Evolutionary conservation across 2,888 invertebrate genomes (phyloP).

Genomic region (Caenorhabditis sinica): DNA sequence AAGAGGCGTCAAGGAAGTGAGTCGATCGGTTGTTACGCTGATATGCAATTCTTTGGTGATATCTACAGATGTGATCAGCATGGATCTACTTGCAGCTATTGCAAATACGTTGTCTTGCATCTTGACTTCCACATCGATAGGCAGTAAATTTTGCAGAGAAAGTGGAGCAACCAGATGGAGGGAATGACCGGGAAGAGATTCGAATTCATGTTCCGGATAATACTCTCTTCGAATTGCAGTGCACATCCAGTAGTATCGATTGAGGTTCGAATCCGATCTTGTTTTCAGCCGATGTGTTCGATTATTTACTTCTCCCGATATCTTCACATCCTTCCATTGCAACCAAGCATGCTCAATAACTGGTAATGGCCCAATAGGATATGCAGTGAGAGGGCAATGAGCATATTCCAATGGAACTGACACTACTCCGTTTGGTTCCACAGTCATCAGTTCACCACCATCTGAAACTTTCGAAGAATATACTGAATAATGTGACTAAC

Average conservation of each 20-base stretch:
- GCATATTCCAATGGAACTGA: slow-evolving; percentile 63
- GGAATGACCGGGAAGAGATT: slow-evolving; percentile 90
- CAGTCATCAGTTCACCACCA: slow-evolving; percentile 56
- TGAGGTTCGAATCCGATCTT: slow-evolving; percentile 49
- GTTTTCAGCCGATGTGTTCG: slow-evolving; percentile 67
- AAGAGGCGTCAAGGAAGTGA: slow-evolving; percentile 89
- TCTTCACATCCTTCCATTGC: slow-evolving; percentile 65
- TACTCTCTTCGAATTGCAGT: slow-evolving; percentile 88
- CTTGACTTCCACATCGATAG: slow-evolving; percentile 86
- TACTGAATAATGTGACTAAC: neutral
- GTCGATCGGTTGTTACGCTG: slow-evolving; percentile 89
- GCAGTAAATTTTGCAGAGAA: slow-evolving; percentile 89
- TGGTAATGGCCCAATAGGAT: slow-evolving; percentile 61
- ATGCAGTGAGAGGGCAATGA: slow-evolving; percentile 54
- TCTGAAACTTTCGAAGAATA: slow-evolving; percentile 23
- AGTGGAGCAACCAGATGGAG: slow-evolving; percentile 92
- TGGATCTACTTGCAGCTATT: slow-evolving; percentile 85
- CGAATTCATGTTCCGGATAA: slow-evolving; percentile 87
- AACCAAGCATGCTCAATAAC: slow-evolving; percentile 65
- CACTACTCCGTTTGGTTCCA: slow-evolving; percentile 62
- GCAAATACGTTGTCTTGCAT: slow-evolving; percentile 74
- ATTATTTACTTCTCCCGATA: slow-evolving; percentile 66
- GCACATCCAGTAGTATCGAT: slow-evolving; percentile 87
- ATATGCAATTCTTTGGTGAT: slow-evolving; percentile 76
- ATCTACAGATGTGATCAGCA: slow-evolving; percentile 82